phyloP scores from a whole-genome alignment of 2,113 vertebrate genomes.

The Paradisaea rubra region DNA sequence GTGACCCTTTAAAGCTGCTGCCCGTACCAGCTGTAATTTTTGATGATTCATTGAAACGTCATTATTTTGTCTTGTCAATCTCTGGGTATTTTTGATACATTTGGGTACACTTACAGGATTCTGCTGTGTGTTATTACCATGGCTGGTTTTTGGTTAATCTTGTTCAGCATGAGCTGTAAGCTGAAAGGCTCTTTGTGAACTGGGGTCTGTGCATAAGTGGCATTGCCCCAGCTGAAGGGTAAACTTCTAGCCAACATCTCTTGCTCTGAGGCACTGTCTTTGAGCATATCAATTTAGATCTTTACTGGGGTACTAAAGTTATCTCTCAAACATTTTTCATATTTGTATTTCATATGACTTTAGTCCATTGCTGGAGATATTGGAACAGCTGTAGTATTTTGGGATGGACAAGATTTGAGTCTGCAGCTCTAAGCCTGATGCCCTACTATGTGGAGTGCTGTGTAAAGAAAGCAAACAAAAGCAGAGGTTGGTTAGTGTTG shows the following conservation, averaged over 20 bases:
- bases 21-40: fast-evolving
- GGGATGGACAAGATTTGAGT: background rate
- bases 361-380: background rate
- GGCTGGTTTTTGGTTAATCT: background rate
- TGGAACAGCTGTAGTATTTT: background rate
- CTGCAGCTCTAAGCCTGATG: background rate
- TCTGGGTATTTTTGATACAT: background rate
- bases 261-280: background rate
- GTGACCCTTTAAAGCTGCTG: background rate
- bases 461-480: background rate
- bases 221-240: background rate
- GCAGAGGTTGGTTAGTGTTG: background rate
- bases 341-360: background rate
- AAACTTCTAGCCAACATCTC: background rate
- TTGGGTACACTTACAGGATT: background rate
- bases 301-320: background rate
- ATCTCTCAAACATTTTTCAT: background rate
- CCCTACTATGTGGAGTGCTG: background rate
- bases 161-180: background rate
- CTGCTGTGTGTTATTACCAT: background rate
- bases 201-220: background rate
- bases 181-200: background rate
- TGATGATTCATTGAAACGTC: background rate
- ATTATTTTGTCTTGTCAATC: background rate
- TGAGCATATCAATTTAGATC: background rate